phyloP scores from a whole-genome alignment of 2,888 invertebrate genomes.

The Rhabditoides inermis region DNA sequence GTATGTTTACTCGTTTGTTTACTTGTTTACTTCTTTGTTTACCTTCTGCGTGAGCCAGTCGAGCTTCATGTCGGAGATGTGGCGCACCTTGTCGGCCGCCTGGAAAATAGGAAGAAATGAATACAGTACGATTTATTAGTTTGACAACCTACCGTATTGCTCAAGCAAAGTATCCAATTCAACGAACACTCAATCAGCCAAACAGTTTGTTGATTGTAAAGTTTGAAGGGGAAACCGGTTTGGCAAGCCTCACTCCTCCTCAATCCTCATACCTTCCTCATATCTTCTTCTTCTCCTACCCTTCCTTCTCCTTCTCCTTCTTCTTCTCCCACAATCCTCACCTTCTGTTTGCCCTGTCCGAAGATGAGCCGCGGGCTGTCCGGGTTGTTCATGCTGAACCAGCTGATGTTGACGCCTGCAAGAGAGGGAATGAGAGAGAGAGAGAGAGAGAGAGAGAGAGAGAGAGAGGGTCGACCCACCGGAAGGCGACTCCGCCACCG shows the following conservation, averaged over 20 bases:
- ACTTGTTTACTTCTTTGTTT: not conserved
- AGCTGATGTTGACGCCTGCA: slow-evolving; percentile 48
- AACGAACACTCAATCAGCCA: not conserved
- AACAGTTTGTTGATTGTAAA: not conserved
- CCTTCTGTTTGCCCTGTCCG: slow-evolving; percentile 29
- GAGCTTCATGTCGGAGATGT: slow-evolving; percentile 55
- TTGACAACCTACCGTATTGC: not conserved
- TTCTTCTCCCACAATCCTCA: no score
- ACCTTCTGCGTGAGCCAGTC: slow-evolving; percentile 91
- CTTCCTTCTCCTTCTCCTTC: no score
- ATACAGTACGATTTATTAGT: not conserved
- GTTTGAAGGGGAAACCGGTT: not conserved
- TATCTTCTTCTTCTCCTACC: no score
- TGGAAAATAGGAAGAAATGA: not conserved
- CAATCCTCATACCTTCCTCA: no score
- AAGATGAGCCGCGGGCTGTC: slow-evolving; percentile 42
- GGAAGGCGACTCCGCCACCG: slow-evolving; percentile 47
- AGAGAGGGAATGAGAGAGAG: no score
- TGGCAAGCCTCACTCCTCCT: no score
- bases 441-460: no score
- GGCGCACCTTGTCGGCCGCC: slow-evolving; percentile 28
- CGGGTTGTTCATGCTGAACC: slow-evolving; percentile 51
- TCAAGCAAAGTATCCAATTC: no score
- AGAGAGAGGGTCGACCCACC: no score
- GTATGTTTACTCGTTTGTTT: not conserved